Percentiles rank a stretch among this genome's conserved stretches.
These are phyloP conservation scores for Crotophaga sulcirostris DNA, from an alignment of 2,113 vertebrate genomes.

Conservation along the genomic window DNA sequence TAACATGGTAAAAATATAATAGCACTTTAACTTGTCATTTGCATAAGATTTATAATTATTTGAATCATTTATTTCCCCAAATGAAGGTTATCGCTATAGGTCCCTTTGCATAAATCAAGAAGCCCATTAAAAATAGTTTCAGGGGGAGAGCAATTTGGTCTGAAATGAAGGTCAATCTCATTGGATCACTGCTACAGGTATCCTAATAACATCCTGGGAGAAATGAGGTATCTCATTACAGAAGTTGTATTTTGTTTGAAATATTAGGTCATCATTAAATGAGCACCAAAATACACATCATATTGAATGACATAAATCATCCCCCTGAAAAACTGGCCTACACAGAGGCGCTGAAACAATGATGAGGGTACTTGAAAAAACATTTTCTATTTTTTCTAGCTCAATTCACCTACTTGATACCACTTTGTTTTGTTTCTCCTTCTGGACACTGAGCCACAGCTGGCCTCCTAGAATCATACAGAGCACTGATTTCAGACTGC, in stretches of 20 bases:
- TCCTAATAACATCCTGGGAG: slow-evolving; percentile 37
- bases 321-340: neutral
- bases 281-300: slow-evolving; percentile 9
- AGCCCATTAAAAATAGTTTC: slow-evolving; percentile 40
- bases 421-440: neutral
- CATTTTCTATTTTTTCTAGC: neutral
- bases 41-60: neutral
- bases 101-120: neutral
- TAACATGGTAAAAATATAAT: neutral
- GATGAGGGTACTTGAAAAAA: neutral
- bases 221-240: slow-evolving; percentile 41
- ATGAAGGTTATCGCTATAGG: neutral
- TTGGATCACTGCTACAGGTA: slow-evolving; percentile 15
- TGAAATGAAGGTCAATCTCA: slow-evolving; percentile 56
- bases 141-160: slow-evolving; percentile 25
- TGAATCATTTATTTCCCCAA: neutral
- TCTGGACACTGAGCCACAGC: neutral
- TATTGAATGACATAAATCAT: neutral
- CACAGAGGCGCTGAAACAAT: neutral
- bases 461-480: neutral
- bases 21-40: neutral
- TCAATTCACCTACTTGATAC: neutral
- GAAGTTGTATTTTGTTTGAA: slow-evolving; percentile 52
- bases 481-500: neutral
- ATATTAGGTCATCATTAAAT: neutral